Evolutionary conservation across 1,140 invertebrate species (phyloP).

Genomic region (Eueides isabella): DNA sequence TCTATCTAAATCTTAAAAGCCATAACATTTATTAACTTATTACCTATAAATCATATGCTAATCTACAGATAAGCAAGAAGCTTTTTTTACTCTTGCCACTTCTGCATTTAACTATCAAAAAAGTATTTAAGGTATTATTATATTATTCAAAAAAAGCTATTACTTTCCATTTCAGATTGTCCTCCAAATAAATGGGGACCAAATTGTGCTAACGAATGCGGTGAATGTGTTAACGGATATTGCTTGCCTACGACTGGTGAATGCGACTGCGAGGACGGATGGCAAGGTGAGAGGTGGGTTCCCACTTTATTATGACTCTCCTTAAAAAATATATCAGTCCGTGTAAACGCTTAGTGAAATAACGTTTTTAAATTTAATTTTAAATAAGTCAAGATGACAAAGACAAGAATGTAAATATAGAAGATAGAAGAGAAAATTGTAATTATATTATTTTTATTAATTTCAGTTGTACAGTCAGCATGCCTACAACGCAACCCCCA

Average conservation of each 20-base stretch:
- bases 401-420: background rate
- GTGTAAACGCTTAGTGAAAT: no score
- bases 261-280: slow-evolving; percentile 72
- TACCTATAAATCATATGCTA: no score
- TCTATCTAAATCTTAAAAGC: no score
- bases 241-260: slow-evolving; percentile 66
- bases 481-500: slow-evolving; percentile 55
- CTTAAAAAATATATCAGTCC: no score
- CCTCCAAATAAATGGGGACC: slow-evolving; percentile 77
- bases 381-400: no score
- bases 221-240: slow-evolving; percentile 59
- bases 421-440: background rate
- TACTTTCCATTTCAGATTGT: slow-evolving; percentile 58
- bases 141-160: no score
- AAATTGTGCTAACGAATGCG: slow-evolving; percentile 71
- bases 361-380: no score
- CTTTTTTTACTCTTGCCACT: no score
- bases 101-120: no score
- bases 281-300: slow-evolving; percentile 81
- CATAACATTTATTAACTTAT: no score
- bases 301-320: slow-evolving; percentile 41
- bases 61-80: no score
- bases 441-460: background rate
- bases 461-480: slow-evolving; percentile 72
- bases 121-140: no score